phyloP scores from a whole-genome alignment of 2,888 invertebrate genomes.

The Petrolisthes manimaculis region DNA sequence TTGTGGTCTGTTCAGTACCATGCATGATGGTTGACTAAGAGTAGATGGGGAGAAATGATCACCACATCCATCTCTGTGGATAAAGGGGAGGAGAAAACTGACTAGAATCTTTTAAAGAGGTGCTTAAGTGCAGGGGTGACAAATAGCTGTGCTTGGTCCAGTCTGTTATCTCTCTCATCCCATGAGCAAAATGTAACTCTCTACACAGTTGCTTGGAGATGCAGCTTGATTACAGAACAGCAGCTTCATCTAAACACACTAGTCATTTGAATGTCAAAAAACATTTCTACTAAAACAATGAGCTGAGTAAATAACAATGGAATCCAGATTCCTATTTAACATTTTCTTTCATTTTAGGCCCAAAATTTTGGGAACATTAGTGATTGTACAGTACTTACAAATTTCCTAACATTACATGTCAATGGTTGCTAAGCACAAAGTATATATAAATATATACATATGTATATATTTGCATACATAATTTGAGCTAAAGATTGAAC shows the following conservation, averaged over 20 bases:
- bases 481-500: conserved; percentile 20
- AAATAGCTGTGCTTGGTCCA: not conserved
- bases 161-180: not conserved
- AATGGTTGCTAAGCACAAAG: conserved; percentile 16
- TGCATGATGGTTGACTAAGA: too few species aligned
- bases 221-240: not conserved
- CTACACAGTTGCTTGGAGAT: not conserved
- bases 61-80: too few species aligned
- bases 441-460: not conserved
- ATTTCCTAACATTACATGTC: conserved; percentile 16
- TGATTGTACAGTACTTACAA: conserved; percentile 24
- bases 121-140: too few species aligned
- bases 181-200: not conserved
- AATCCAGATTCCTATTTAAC: conserved; percentile 21
- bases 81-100: too few species aligned
- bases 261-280: conserved; percentile 1
- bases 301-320: conserved; percentile 27
- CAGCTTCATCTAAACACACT: not conserved
- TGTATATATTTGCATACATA: not conserved
- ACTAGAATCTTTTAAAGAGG: too few species aligned
- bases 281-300: conserved; percentile 13
- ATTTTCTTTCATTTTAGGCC: conserved; percentile 5
- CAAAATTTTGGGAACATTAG: conserved; percentile 3
- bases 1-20: too few species aligned
- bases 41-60: too few species aligned